These are phyloP conservation scores for Armadillidium nasatum DNA, from an alignment of 1,140 invertebrate species.

Conservation along the genomic window DNA sequence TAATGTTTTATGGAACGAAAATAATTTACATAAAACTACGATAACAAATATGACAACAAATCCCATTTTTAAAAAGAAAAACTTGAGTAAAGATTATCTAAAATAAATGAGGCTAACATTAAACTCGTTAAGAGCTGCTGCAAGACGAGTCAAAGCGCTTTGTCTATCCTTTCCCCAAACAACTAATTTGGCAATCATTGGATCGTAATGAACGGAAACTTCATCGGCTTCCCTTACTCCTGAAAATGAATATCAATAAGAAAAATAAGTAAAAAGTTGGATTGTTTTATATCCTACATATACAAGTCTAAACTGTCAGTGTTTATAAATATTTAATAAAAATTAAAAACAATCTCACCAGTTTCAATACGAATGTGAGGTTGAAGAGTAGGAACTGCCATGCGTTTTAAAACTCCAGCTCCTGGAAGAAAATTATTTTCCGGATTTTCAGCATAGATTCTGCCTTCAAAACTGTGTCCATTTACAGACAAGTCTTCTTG, in stretches of 20 bases:
- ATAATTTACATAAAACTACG: no score
- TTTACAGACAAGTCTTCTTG: conserved; percentile 71
- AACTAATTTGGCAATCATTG: conserved; percentile 98
- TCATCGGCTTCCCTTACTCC: conserved; percentile 59
- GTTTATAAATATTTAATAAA: no score
- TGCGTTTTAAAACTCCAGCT: conserved; percentile 67
- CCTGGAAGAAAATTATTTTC: conserved; percentile 82
- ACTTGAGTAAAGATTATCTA: no score
- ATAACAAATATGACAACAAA: no score
- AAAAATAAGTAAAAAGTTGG: no score
- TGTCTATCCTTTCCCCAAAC: conserved; percentile 83
- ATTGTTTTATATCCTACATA: no score
- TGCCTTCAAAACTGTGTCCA: conserved; percentile 59
- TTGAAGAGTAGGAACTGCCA: conserved; percentile 59
- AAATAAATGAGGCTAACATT: no score
- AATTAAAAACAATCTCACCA: conserved; percentile 56
- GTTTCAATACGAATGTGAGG: conserved; percentile 71
- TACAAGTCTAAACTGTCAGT: no score
- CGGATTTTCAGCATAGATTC: conserved; percentile 92
- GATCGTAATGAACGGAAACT: conserved; percentile 97
- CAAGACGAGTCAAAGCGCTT: conserved; percentile 75
- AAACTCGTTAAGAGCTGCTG: conserved; percentile 71
- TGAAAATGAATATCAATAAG: no score
- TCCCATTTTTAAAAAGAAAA: no score
- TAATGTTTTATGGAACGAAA: no score